Evolutionary conservation across 2,888 invertebrate genomes (phyloP).

Genomic region (Nomada lathburiana): DNA sequence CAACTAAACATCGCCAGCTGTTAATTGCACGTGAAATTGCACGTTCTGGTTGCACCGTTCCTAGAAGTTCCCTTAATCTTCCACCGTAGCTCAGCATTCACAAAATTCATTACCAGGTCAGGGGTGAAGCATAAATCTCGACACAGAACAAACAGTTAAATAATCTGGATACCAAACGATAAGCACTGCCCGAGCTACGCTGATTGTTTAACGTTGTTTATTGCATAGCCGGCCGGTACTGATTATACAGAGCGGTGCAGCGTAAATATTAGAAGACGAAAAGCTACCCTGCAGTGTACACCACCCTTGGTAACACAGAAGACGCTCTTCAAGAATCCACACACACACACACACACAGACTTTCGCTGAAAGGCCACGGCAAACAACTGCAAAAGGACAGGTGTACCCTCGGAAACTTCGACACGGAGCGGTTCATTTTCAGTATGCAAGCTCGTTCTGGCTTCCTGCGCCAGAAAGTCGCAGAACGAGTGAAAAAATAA

Average conservation of each 20-base stretch:
- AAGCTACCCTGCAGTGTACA: neutral
- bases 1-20: too few relatives aligned
- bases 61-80: too few relatives aligned
- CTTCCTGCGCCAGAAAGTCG: neutral
- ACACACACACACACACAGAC: neutral
- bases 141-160: neutral
- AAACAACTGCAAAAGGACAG: neutral
- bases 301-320: neutral
- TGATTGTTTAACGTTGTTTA: neutral
- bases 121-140: neutral
- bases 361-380: neutral
- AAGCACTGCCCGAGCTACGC: neutral
- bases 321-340: neutral
- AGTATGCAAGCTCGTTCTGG: neutral
- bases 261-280: slow-evolving; percentile 2
- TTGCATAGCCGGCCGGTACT: neutral
- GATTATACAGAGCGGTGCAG: neutral
- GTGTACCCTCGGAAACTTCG: neutral
- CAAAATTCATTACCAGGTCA: neutral
- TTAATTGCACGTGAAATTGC: too few relatives aligned
- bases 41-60: too few relatives aligned
- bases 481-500: too few relatives aligned
- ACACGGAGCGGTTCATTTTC: too few relatives aligned
- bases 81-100: neutral
- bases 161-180: neutral